Evolutionary conservation across 2,888 invertebrate genomes (phyloP), one percentile per base, ranked within the genome.

Genomic region (Brachyopa scutellaris): DNA sequence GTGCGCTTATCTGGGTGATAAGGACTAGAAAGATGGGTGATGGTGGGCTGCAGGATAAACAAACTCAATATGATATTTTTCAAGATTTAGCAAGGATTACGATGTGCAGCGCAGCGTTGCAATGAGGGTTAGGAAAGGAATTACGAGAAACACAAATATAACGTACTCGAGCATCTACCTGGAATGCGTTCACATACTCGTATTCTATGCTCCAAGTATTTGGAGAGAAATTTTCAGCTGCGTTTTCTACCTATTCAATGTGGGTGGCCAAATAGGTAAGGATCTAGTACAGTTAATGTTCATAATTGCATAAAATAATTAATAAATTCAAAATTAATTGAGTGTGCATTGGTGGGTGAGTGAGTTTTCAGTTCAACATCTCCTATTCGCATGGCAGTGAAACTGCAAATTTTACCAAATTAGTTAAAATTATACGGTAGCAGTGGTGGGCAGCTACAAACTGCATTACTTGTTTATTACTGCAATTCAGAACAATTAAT

Each of bases 141-240:
- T 69, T 51, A 49, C 31, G 47, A 19, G 31, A 19, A 38, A 29
- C 33, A 45, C 51, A 47, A 29, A n/a, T n/a, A n/a, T n/a, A n/a
- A n/a, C n/a, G n/a, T n/a, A n/a, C n/a, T n/a, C n/a, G 45, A 40
- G 49, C 49, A 64, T 61, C 69, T 62, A 77, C 45, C 69, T 64
- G 64, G 53, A 76, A 82, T 76, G 70, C 76, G 59, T 82, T 42
- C 33, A 64, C 62, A 69, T 57, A 64, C 57, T n/a, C n/a, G n/a
- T n/a, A n/a, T n/a, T 80, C 64, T 36, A 55, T 64, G 42, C 61
- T 33, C 45, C 49, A 21, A 53, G 49, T 45, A 38, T 61, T 73
- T 72, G 6, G 5, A 36, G 55, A 55, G 45, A 11, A 33, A 29
- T 38, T 4, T 45, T 29, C 19, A 36, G n/a, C 31, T 26, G 17